phyloP scores from a whole-genome alignment of 2,113 vertebrate species.

The Brachyhypopomus occidentalis region DNA sequence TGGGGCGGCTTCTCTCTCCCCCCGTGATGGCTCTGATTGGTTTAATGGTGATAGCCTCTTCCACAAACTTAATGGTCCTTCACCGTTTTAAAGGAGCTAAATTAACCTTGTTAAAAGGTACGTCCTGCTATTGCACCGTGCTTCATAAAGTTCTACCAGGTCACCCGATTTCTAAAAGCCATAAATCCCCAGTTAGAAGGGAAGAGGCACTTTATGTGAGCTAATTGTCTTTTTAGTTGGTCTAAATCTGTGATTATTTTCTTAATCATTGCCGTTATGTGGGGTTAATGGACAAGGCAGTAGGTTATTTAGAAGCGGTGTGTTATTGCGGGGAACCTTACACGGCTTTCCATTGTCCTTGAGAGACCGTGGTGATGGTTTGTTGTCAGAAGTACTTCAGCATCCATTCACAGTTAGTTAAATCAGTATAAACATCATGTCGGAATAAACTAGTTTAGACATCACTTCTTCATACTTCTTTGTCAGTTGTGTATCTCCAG shows the following conservation, averaged over 20 bases:
- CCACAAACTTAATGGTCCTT: slow-evolving; percentile 72
- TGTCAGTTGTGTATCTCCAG: slow-evolving; percentile 35
- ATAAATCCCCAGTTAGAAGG: slow-evolving; percentile 58
- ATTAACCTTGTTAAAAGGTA: slow-evolving; percentile 74
- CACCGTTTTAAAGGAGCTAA: slow-evolving; percentile 64
- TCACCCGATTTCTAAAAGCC: slow-evolving; percentile 65
- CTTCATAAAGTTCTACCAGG: slow-evolving; percentile 61
- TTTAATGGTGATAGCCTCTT: slow-evolving; percentile 71
- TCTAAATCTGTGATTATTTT: slow-evolving; percentile 41
- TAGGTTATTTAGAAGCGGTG: background rate
- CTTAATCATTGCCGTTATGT: slow-evolving; percentile 47
- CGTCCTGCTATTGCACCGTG: slow-evolving; percentile 63
- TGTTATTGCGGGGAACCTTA: background rate
- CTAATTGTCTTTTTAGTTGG: slow-evolving; percentile 61
- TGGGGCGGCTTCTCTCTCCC: slow-evolving; percentile 48
- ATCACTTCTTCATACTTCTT: background rate
- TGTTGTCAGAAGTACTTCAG: background rate
- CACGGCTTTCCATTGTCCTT: background rate
- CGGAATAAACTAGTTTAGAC: background rate
- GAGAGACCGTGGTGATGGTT: background rate
- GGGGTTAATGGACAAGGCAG: slow-evolving; percentile 35
- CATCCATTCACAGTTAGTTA: background rate
- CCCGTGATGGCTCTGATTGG: slow-evolving; percentile 66
- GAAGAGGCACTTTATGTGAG: slow-evolving; percentile 67
- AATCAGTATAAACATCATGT: background rate